These are phyloP conservation scores for Andrena cerasifolii DNA, from an alignment of 1,140 invertebrate species.

Conservation along the genomic window DNA sequence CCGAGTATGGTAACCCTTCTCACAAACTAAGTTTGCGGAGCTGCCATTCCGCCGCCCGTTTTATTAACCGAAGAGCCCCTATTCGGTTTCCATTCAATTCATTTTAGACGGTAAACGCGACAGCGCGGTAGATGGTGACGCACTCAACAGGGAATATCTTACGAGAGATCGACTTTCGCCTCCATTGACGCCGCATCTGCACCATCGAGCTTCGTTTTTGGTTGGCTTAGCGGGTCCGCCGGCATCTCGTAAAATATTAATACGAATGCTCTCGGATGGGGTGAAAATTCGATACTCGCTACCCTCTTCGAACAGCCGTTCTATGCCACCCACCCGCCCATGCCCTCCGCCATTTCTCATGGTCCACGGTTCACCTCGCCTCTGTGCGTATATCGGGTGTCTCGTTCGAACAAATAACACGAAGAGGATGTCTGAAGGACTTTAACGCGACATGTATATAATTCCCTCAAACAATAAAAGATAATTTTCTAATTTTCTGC, in stretches of 20 bases:
- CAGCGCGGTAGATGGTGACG: constrained; percentile 13
- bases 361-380: constrained; percentile 23
- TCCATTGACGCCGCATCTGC: constrained; percentile 42
- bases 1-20: no score
- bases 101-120: not conserved
- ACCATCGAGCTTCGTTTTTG: constrained; percentile 54
- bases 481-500: no score
- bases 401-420: no score
- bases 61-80: not conserved
- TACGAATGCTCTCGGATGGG: constrained; percentile 72
- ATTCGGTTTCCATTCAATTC: constrained; percentile 5
- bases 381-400: constrained; percentile 34
- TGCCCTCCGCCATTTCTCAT: constrained; percentile 7
- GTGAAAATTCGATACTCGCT: constrained; percentile 75
- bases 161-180: constrained; percentile 55
- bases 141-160: constrained; percentile 28
- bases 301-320: constrained; percentile 41
- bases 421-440: no score
- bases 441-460: no score
- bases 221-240: constrained; percentile 41
- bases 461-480: no score
- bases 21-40: no score
- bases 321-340: constrained; percentile 32
- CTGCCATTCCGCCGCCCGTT: not conserved
- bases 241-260: constrained; percentile 74